Evolutionary conservation across 2,888 invertebrate genomes (phyloP), one percentile per base, ranked within the genome.

Genomic region (Caenorhabditis parvicauda): DNA sequence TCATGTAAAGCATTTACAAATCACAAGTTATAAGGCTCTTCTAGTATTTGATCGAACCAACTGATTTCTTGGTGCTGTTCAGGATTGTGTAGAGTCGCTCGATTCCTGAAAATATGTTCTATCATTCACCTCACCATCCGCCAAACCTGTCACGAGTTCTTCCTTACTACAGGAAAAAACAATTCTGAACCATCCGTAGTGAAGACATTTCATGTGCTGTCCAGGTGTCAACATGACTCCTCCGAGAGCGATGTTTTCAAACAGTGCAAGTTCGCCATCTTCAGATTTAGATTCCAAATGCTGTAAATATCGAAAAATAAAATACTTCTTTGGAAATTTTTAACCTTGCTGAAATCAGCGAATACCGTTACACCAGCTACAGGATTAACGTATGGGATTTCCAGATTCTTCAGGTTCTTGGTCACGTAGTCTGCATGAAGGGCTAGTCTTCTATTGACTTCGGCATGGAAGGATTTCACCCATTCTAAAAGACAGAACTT

Each of bases 141-240:
- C n/a, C n/a, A 46, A 51, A 75, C 81, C 81, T 66, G 73, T 73
- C 47, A 69, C 47, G n/a, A 81, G 64, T 27, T 66, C 63, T 29
- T 63, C 53, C 49, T 66, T 60, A 2, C 67, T 52, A 17, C 73
- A 67, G 3, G 78, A 65, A 51, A 75, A 75, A n/a, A 76, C 73
- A 19, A 81, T 58, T 17, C 81, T 59, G 59, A 81, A 80, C 79
- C 79, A 81, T 32, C 81, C 81, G 6, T 75, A 75, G 35, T 68
- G 60, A 7, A 64, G 38, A 44, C 70, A 71, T 50, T 68, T 65
- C 49, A 72, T 65, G 32, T 67, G 63, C 35, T 54, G 60, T 3
- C 81, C 81, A 1, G 76, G 74, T 27, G 75, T 67, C 22, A 77
- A 48, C 68, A 74, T 80, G 0, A 80, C 75, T 7, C 74, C 71